Evolutionary conservation across 1,140 invertebrate genomes (phyloP).

Genomic region (Bombus picipes): DNA sequence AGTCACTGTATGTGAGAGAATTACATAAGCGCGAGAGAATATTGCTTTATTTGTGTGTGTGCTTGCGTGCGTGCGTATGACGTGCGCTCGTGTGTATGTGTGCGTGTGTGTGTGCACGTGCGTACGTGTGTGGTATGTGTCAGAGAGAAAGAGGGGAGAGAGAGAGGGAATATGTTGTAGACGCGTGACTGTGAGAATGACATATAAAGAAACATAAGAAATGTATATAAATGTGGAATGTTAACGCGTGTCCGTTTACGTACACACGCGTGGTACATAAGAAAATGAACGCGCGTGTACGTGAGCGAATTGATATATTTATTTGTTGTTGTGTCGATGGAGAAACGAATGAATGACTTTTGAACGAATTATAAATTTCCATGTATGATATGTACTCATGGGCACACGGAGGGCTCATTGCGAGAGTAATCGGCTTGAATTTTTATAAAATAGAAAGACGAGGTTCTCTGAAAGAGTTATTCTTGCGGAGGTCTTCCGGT

Average conservation of each 20-base stretch:
- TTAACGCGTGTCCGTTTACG: constrained; percentile 60
- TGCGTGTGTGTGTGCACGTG: no score
- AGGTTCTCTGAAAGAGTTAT: constrained; percentile 38
- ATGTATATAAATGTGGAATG: constrained; percentile 69
- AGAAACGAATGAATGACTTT: constrained; percentile 47
- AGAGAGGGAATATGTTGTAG: neutral
- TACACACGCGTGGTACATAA: constrained; percentile 35
- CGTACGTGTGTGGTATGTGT: no score
- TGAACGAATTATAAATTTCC: constrained; percentile 51
- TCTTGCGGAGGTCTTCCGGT: constrained; percentile 15
- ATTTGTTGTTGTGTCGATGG: constrained; percentile 68
- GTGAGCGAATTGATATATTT: constrained; percentile 69
- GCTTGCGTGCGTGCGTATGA: no score
- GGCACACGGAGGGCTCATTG: constrained; percentile 12
- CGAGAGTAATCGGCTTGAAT: constrained; percentile 10
- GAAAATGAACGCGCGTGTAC: constrained; percentile 14
- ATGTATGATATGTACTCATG: constrained; percentile 35
- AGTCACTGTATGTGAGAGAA: neutral
- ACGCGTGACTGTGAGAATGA: neutral
- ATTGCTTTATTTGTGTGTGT: neutral
- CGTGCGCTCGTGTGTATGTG: no score
- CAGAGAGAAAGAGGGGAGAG: neutral
- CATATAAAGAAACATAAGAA: constrained; percentile 31
- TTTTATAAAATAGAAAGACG: constrained; percentile 2
- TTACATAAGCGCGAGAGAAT: neutral